Percentiles rank a stretch among this genome's conserved stretches.
Evolutionary conservation across 2,113 vertebrate genomes (phyloP).

Genomic region (Ceuthmochares aereus): DNA sequence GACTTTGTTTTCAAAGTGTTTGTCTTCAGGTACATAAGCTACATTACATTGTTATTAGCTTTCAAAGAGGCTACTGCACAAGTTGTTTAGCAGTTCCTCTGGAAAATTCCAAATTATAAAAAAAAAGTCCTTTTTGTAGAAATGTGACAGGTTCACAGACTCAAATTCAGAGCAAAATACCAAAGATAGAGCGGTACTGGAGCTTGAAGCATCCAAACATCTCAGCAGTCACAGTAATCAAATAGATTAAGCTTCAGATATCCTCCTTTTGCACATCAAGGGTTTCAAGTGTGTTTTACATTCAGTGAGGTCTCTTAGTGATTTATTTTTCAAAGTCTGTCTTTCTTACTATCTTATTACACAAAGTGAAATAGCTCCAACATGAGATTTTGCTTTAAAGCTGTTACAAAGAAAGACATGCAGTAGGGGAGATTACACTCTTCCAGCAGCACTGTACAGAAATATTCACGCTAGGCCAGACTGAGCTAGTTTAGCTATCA

Average conservation of each 20-base stretch:
- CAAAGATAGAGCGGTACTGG: neutral
- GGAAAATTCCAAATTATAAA: neutral
- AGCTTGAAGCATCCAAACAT: neutral
- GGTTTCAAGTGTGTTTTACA: neutral
- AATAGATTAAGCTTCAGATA: neutral
- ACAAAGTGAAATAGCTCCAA: neutral
- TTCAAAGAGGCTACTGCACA: neutral
- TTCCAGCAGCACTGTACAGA: neutral
- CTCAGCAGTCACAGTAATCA: neutral
- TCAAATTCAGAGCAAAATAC: neutral
- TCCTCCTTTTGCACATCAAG: neutral
- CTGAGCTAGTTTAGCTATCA: neutral
- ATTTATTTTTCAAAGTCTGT: neutral
- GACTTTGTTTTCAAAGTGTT: neutral
- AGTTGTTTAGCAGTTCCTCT: neutral
- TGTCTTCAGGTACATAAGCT: neutral
- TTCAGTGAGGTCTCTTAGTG: neutral
- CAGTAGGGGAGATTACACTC: neutral
- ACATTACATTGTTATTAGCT: rapidly evolving
- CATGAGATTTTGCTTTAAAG: neutral
- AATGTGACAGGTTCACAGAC: neutral
- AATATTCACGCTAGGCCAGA: neutral
- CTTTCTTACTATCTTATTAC: neutral
- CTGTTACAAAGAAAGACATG: neutral
- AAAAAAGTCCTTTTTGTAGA: neutral